Evolutionary conservation across 2,888 invertebrate species (phyloP), one percentile per base, ranked within the genome.

Genomic region (Leptinotarsa peninsularis): DNA sequence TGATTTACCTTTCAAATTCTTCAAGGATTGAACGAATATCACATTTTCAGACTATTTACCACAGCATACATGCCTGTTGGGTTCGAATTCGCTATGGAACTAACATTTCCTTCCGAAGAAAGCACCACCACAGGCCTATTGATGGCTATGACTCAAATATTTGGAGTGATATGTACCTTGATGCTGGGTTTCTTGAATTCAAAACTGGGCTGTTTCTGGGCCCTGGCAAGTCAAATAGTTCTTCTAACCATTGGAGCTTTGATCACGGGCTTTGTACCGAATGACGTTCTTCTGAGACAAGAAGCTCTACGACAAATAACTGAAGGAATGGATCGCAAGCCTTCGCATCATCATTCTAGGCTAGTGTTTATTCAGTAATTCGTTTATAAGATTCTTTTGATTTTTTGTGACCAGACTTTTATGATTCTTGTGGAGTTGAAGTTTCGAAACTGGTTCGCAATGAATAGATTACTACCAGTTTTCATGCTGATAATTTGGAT

Each of bases 141-240:
- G 17, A 77, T 82, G 63, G 80, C 81, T 13, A 77, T 83, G 75
- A 79, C 81, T 18, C 81, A 82, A 79, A 72, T 80, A 52, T 54
- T 80, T 23, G 82, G 82, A 27, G 80, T 76, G 14, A 13, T 79
- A 68, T 80, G 79, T 49, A 77, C 81, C 18, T 49, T 78, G 27
- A 72, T 60, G 23, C 66, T 79, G 27, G 82, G 82, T 10, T 77
- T 74, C 33, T 72, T 84, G 18, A 81, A 80, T 70, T 10, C 70
- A 54, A 73, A 63, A 27, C 67, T 79, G 67, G 84, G 82, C 2
- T 77, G 81, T 50, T 83, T 82, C 69, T 84, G 84, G 84, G 73
- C 83, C 3, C 72, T 84, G 33, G 78, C 71, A 2, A 80, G 79
- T 73, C 82, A 82, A 73, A 78, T 75, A 17, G 58, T 72, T 23